Evolutionary conservation across 1,140 invertebrate species (phyloP), one percentile per base, ranked within the genome.

Genomic region (Eupristina koningsbergeri): DNA sequence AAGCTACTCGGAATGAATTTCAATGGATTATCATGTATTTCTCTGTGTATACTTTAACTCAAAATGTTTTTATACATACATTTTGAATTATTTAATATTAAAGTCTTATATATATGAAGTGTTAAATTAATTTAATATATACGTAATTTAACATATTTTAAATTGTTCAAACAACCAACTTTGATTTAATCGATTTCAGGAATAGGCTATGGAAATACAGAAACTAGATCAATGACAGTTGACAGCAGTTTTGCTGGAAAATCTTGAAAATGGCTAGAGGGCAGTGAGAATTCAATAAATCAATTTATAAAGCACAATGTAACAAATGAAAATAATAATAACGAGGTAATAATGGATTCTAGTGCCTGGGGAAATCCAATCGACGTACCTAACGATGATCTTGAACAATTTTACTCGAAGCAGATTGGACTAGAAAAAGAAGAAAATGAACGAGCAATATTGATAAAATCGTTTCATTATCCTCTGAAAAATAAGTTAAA

Each of bases 241-340:
- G 76, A 88, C 29, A 90, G 89, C 39, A 91, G 91, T 0, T 92
- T 92, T 74, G 89, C 89, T 34, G 86, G 88, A 22, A 92, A 92
- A 82, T 92, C 92, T 87, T 92, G 92, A 92, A 92, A 88, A 84
- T 91, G 91, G 91, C 89, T 89, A 80, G 90, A 89, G 90, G 91
- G 89, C 91, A 92, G 89, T 85, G 88, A 90, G 87, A 88, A 87
- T 85, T 86, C 71, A 69, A 82, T 83, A 77, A 83, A 86, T 36
- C 45, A 71, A 15, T 34, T 64, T 34, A 58, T 47, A 29, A 58
- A 41, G 0, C n/a, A 73, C 9, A 85, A 82, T 9, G 39, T 83
- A 63, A 85, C 71, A 45, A 58, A 29, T 17, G 36, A 50, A 31
- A 36, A 75, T 47, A 26, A 69, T 85, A 69, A 34, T 36, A 82